A percentile compares a stretch with the other conserved stretches of the same genome.
These are phyloP conservation scores for Helicoverpa zea DNA, from an alignment of 1,140 invertebrate genomes.

Conservation along the genomic window DNA sequence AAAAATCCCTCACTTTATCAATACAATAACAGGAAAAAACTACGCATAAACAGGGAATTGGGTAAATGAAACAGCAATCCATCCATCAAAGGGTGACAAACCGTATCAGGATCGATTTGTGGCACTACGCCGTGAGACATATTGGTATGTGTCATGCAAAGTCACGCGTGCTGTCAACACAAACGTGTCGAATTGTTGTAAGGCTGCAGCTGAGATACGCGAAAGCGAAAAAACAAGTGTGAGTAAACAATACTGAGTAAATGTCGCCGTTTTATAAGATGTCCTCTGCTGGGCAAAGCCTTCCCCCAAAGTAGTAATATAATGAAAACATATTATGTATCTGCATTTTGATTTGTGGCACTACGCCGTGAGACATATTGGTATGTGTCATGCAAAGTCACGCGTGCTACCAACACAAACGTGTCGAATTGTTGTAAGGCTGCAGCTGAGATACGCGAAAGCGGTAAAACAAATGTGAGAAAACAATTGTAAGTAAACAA, in stretches of 20 bases:
- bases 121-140: constrained; percentile 46
- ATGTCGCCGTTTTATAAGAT: too few species aligned
- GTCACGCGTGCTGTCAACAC: constrained; percentile 53
- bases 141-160: constrained; percentile 57
- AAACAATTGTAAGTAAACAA: too few species aligned
- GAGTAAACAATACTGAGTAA: too few species aligned
- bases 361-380: constrained; percentile 52
- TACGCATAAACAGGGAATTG: constrained; percentile 47
- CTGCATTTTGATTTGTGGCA: constrained; percentile 52
- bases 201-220: not conserved
- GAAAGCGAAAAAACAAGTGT: not conserved
- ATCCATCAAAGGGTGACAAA: constrained; percentile 48
- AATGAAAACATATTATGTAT: too few species aligned
- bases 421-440: constrained; percentile 11
- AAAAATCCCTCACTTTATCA: constrained; percentile 11
- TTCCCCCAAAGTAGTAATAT: too few species aligned
- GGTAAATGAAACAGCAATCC: constrained; percentile 50
- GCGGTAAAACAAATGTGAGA: not conserved
- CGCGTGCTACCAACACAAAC: constrained; percentile 47
- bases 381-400: constrained; percentile 56
- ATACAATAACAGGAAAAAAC: constrained; percentile 29
- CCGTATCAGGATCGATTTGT: constrained; percentile 43
- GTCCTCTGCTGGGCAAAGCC: too few species aligned
- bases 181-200: constrained; percentile 12
- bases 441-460: not conserved